phyloP scores from a whole-genome alignment of 1,140 invertebrate species.

The Dolichoris vasculosae region DNA sequence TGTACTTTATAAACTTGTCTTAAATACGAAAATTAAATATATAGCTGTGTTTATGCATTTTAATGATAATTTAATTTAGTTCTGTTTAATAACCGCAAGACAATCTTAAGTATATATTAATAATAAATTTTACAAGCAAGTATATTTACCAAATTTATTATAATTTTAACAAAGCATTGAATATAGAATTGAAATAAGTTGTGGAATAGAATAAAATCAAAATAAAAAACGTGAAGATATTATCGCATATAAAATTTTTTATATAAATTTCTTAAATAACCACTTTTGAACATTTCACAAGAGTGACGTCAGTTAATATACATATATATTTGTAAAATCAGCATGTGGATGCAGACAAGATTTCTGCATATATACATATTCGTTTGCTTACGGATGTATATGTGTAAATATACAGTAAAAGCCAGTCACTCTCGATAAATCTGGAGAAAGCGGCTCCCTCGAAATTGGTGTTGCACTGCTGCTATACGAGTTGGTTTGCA shows the following conservation, averaged over 20 bases:
- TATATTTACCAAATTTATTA: too few species aligned
- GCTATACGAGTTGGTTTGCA: not conserved
- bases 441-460: conserved; percentile 15
- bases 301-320: not conserved
- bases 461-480: not conserved
- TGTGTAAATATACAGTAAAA: not conserved
- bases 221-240: not conserved
- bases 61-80: not conserved
- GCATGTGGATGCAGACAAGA: not conserved
- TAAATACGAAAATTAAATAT: not conserved
- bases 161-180: too few species aligned
- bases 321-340: not conserved
- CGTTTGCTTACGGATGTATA: not conserved
- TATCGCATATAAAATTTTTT: too few species aligned
- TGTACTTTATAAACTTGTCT: not conserved
- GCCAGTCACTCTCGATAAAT: not conserved
- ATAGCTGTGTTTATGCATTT: not conserved
- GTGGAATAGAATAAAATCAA: too few species aligned
- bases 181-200: too few species aligned
- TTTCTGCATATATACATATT: not conserved
- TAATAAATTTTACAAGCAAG: too few species aligned
- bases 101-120: too few species aligned
- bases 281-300: not conserved
- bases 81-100: not conserved
- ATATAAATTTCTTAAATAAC: conserved; percentile 6